Percentiles rank a stretch among this genome's conserved stretches.
Conservation (phyloP, 2,113 vertebrate genomes). For the Dasypus novemcinctus region DNA sequence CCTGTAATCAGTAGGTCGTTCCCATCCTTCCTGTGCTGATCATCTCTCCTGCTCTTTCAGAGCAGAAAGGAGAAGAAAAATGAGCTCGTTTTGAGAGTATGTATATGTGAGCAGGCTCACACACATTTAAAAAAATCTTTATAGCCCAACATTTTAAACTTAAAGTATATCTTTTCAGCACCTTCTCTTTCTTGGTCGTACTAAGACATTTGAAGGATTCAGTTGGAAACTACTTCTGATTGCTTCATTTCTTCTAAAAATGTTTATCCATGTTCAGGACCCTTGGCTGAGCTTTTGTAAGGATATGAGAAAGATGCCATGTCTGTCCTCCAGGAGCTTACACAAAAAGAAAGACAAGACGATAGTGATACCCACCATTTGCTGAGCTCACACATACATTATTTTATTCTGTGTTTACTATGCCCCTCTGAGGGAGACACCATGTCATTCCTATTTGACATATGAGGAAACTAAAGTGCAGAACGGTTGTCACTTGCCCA, state of each 20-base stretch:
- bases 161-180: slow-evolving; percentile 17
- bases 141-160: slow-evolving; percentile 52
- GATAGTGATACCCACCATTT: neutral
- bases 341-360: neutral
- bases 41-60: slow-evolving; percentile 57
- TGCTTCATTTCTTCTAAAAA: slow-evolving; percentile 18
- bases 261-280: neutral
- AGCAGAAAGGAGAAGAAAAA: slow-evolving; percentile 66
- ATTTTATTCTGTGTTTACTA: neutral
- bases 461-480: neutral
- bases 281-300: neutral
- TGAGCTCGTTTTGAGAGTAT: neutral
- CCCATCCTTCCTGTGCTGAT: slow-evolving; percentile 52
- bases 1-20: slow-evolving; percentile 75
- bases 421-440: neutral
- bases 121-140: slow-evolving; percentile 47
- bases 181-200: neutral
- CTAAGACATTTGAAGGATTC: slow-evolving; percentile 5
- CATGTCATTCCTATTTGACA: neutral
- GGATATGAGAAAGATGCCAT: neutral
- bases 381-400: neutral
- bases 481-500: neutral
- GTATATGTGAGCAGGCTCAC: neutral
- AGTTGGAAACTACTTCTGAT: slow-evolving; percentile 3
- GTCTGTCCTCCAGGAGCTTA: neutral